Conservation (phyloP, 2,888 invertebrate genomes). For the Lasioglossum villosulum region DNA sequence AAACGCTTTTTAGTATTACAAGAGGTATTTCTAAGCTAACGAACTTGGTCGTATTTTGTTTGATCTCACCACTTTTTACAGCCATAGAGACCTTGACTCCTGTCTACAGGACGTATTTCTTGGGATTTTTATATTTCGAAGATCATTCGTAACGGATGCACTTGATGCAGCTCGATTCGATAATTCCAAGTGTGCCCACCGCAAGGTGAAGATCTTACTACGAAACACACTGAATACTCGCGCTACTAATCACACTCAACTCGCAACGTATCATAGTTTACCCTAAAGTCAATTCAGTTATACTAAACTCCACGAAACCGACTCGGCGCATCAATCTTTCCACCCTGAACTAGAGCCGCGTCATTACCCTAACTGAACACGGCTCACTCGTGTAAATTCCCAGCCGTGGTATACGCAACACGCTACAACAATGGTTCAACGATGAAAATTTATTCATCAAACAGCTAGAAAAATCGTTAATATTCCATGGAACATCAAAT, state of each 20-base stretch:
- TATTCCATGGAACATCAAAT: no score
- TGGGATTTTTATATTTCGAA: no score
- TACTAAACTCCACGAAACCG: constrained; percentile 4
- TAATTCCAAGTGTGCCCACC: not conserved
- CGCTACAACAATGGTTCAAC: not conserved
- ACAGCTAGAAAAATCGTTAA: not conserved
- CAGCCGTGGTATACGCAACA: not conserved
- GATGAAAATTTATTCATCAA: not conserved
- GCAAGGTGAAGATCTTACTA: not conserved
- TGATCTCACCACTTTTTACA: no score
- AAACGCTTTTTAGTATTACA: no score
- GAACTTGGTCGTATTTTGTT: no score
- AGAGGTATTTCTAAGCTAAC: no score
- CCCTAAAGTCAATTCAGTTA: not conserved
- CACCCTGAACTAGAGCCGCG: not conserved
- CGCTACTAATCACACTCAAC: not conserved
- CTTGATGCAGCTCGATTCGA: not conserved
- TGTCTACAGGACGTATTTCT: no score
- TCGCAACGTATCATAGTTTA: not conserved
- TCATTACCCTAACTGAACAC: not conserved
- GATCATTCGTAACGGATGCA: not conserved
- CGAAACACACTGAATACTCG: not conserved
- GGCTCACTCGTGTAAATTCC: not conserved
- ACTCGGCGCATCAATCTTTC: constrained; percentile 7
- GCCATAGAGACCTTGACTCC: no score